Evolutionary conservation across 2,888 invertebrate species (phyloP).

Genomic region (Drosophila anomalata): DNA sequence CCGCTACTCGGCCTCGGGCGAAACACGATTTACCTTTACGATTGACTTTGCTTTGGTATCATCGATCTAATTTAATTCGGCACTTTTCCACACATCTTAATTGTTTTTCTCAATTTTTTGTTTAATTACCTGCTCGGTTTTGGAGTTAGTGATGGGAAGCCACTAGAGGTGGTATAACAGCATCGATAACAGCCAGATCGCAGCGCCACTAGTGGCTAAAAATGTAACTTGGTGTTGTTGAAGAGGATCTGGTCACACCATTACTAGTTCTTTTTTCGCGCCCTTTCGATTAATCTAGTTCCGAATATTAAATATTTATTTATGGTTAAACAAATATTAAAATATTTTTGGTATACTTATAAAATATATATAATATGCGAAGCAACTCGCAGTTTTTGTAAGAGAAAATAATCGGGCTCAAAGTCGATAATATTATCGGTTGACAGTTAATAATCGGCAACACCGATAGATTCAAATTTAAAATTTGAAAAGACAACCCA

Average conservation of each 20-base stretch:
- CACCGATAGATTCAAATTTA: not conserved
- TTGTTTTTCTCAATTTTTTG: slow-evolving; percentile 35
- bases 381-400: no score
- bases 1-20: not conserved
- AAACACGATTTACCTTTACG: not conserved
- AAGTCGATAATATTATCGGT: not conserved
- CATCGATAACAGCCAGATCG: not conserved
- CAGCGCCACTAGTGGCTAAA: not conserved
- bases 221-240: not conserved
- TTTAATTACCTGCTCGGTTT: slow-evolving; percentile 38
- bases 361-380: no score
- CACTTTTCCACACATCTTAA: slow-evolving; percentile 40
- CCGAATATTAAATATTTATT: no score
- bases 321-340: no score
- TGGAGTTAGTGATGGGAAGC: slow-evolving; percentile 1
- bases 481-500: not conserved
- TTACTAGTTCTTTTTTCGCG: not conserved
- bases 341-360: no score
- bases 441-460: not conserved
- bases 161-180: not conserved
- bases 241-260: not conserved
- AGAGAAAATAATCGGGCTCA: not conserved
- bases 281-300: no score
- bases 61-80: slow-evolving; percentile 3
- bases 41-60: not conserved